Conservation (phyloP, 2,888 invertebrate species). For the Portevinia maculata region DNA sequence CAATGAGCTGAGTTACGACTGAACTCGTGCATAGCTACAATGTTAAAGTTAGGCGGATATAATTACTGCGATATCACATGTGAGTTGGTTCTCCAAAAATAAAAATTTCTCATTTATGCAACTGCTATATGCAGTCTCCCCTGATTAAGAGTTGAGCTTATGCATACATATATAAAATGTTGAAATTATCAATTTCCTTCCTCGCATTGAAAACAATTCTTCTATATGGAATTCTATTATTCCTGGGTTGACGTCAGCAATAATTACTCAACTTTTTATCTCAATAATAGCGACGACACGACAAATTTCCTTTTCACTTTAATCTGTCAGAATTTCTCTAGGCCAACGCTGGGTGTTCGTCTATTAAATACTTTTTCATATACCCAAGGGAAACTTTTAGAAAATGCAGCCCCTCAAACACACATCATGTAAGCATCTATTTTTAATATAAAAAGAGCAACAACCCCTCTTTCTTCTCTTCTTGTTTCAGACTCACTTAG, state of each 20-base stretch:
- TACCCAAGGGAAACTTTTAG: not conserved
- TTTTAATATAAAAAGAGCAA: slow-evolving; percentile 48
- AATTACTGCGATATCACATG: slow-evolving; percentile 28
- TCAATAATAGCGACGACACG: slow-evolving; percentile 8
- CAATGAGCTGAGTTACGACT: slow-evolving; percentile 15
- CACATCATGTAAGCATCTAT: slow-evolving; percentile 53
- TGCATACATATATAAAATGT: no score
- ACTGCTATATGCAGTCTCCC: not conserved
- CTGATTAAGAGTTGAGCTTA: not conserved
- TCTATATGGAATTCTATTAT: not conserved
- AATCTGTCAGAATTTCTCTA: slow-evolving; percentile 27
- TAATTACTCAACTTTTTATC: slow-evolving; percentile 1
- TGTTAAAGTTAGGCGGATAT: slow-evolving; percentile 16
- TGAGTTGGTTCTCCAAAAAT: slow-evolving; percentile 1
- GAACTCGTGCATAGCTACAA: not conserved
- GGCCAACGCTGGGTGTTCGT: slow-evolving; percentile 2
- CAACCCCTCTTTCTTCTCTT: slow-evolving; percentile 18
- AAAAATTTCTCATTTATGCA: not conserved
- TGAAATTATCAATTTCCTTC: no score
- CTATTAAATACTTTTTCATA: not conserved
- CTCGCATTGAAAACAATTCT: not conserved
- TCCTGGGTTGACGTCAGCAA: slow-evolving; percentile 18
- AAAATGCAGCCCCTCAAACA: slow-evolving; percentile 25
- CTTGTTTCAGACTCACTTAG: slow-evolving; percentile 11
- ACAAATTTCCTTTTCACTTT: slow-evolving; percentile 27